Conservation (phyloP, 2,888 invertebrate genomes). For the Blastobasis adustella region DNA sequence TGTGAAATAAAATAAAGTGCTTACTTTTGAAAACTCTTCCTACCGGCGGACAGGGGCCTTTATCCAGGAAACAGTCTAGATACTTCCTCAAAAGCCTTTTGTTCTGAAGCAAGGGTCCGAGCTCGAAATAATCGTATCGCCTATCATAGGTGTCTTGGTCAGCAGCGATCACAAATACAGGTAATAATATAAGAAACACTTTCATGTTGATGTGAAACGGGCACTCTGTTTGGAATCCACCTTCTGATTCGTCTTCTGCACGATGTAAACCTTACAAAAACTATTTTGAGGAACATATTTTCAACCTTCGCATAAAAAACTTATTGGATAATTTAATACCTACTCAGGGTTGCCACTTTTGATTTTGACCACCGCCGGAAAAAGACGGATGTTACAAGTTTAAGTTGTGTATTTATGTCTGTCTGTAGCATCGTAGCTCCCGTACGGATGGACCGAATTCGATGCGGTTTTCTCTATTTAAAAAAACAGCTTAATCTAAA, state of each 20-base stretch:
- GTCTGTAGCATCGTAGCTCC: no score
- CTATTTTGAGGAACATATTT: not conserved
- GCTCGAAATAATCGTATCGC: conserved; percentile 79
- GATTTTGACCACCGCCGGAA: no score
- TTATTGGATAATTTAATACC: not conserved
- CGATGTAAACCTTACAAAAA: conserved; percentile 24
- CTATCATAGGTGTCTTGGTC: conserved; percentile 40
- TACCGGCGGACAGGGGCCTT: conserved; percentile 51
- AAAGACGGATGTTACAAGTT: no score
- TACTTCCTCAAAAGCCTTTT: conserved; percentile 80
- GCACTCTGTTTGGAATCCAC: not conserved
- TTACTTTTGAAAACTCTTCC: conserved; percentile 51
- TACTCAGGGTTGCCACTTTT: no score
- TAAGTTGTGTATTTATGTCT: no score
- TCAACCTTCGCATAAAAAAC: conserved; percentile 36
- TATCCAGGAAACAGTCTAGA: conserved; percentile 73
- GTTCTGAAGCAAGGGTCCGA: conserved; percentile 79
- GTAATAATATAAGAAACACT: conserved; percentile 16
- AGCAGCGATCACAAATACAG: conserved; percentile 15
- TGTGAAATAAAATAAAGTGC: conserved; percentile 16
- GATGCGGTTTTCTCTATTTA: no score
- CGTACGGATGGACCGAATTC: no score
- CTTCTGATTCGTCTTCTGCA: conserved; percentile 12
- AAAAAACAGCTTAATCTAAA: no score
- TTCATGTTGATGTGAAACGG: conserved; percentile 12